Conservation (phyloP, 2,888 invertebrate genomes). For the Microdon myrmicae region DNA sequence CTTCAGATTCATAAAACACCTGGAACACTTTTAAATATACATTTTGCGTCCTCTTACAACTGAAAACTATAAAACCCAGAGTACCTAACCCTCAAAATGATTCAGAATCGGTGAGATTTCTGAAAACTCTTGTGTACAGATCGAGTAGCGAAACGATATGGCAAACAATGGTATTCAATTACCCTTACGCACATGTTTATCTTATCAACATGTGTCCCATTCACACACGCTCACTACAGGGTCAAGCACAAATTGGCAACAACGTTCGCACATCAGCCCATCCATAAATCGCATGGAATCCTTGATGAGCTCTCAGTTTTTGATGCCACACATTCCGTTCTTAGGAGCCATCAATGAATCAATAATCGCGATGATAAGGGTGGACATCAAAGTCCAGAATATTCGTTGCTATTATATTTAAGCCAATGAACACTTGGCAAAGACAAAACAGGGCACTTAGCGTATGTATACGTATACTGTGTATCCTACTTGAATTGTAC, state of each 20-base stretch:
- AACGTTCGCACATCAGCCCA: too few species aligned
- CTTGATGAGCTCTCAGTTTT: constrained; percentile 30
- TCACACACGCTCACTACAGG: constrained; percentile 22
- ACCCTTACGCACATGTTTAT: constrained; percentile 46
- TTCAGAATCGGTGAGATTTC: too few species aligned
- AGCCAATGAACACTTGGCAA: constrained; percentile 41
- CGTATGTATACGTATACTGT: constrained; percentile 31
- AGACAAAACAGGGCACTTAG: constrained; percentile 50
- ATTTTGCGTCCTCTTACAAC: too few species aligned
- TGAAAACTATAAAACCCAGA: too few species aligned
- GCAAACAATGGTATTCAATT: constrained; percentile 49
- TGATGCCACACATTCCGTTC: constrained; percentile 33
- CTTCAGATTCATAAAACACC: too few species aligned
- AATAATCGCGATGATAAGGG: constrained; percentile 23
- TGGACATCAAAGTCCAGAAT: constrained; percentile 1
- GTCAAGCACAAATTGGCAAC: too few species aligned
- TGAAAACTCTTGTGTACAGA: too few species aligned
- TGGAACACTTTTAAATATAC: too few species aligned
- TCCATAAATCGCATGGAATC: constrained; percentile 41
- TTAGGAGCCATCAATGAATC: constrained; percentile 42
- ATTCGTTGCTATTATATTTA: constrained; percentile 17
- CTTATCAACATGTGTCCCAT: constrained; percentile 45
- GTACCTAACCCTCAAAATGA: too few species aligned
- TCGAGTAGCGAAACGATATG: too few species aligned
- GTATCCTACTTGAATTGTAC: constrained; percentile 17